Evolutionary conservation across 2,888 invertebrate species (phyloP), one percentile per base, ranked within the genome.

Genomic region (Ectropis crepuscularia): DNA sequence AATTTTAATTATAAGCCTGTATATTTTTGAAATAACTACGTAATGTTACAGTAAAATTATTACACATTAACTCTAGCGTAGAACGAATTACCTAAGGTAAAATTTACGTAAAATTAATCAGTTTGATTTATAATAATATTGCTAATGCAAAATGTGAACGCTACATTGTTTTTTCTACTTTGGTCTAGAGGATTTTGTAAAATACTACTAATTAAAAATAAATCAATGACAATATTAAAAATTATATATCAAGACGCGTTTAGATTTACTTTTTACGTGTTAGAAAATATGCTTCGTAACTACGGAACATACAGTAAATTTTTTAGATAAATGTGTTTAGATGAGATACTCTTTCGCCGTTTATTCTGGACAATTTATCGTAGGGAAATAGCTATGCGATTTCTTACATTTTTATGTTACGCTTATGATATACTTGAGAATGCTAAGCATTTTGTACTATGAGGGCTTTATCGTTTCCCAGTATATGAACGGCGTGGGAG

Each of bases 141-240:
- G 80, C 80, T 83, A 79, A 80, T 70, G 80, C 77, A 68, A 74
- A 71, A 57, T 63, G 53, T 42, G 72, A 76, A 78, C 68, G 79
- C 77, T 83, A 78, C 80, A 76, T 82, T 84, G 80, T 76, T 82
- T 85, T 82, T 80, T 84, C 78, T 82, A 81, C 77, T 79, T 81
- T 82, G 79, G 77, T 82, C 79, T 88, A 89, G 87, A 79, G 80
- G 80, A 80, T 86, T 77, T 87, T 90, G 86, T 90, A 87, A 88
- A 85, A 87, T 89, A 85, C 85, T 83, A 86, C 84, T 87, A 84
- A 87, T 84, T 85, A 86, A 86, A 28, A 87, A 85, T 85, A 88
- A 88, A 87, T 87, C 85, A 88, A 90, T 91, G 92, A 92, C 92
- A 92, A 92, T 92, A 92, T 91, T 92, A 89, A 88, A 81, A 82